Percentiles rank a stretch among this genome's conserved stretches.
phyloP scores from a whole-genome alignment of 2,888 invertebrate genomes.

The Bombylius discolor region DNA sequence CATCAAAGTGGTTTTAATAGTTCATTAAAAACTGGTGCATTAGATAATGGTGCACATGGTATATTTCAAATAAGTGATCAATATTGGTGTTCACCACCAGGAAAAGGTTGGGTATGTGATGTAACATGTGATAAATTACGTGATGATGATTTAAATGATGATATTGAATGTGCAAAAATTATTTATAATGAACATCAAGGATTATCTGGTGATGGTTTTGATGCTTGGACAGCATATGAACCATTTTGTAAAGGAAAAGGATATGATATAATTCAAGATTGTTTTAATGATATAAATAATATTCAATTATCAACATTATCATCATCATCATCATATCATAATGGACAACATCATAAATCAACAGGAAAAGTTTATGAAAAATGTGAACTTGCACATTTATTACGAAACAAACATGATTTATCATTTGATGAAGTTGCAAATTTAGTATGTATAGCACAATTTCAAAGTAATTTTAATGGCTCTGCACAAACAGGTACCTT shows the following conservation, averaged over 20 bases:
- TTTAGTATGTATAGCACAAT: conserved; percentile 59
- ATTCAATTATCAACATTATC: no score
- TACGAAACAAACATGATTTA: conserved; percentile 43
- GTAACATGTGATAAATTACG: conserved; percentile 47
- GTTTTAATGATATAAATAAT: conserved; percentile 16
- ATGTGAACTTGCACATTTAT: conserved; percentile 55
- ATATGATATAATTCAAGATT: conserved; percentile 24
- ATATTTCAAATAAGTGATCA: conserved; percentile 60
- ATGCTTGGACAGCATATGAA: conserved; percentile 34
- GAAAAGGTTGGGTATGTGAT: conserved; percentile 47
- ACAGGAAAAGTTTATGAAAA: conserved; percentile 44
- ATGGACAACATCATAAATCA: not conserved
- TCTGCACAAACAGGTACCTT: conserved; percentile 42
- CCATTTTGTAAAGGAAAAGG: conserved; percentile 25
- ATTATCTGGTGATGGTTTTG: conserved; percentile 56
- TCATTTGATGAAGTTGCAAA: conserved; percentile 40
- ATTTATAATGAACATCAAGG: conserved; percentile 54
- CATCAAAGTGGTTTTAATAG: conserved; percentile 53
- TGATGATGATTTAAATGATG: conserved; percentile 57
- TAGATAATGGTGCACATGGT: conserved; percentile 52
- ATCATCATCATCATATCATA: no score
- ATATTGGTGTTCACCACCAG: conserved; percentile 51
- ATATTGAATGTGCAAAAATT: conserved; percentile 49
- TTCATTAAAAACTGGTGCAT: conserved; percentile 40
- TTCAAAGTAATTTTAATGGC: conserved; percentile 53